These are phyloP conservation scores for Lithobates sylvaticus DNA, from an alignment of 2,797 vertebrate genomes.

Conservation along the genomic window DNA sequence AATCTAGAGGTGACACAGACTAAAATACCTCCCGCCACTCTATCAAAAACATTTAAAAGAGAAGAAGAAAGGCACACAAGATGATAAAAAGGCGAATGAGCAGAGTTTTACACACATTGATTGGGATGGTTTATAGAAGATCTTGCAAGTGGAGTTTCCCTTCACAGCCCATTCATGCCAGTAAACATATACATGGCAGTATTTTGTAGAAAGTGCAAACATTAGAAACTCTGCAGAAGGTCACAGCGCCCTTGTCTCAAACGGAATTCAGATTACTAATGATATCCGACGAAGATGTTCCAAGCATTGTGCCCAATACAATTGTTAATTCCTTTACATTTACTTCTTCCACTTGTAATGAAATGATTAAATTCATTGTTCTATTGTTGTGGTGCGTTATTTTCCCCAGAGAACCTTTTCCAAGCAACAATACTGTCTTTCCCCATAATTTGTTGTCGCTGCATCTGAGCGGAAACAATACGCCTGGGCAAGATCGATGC, in stretches of 20 bases:
- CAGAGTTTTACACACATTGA: no score
- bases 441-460: neutral
- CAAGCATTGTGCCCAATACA: slow-evolving; percentile 6
- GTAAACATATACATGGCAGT: neutral
- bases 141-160: neutral
- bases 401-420: neutral
- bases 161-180: neutral
- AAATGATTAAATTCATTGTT: slow-evolving; percentile 24
- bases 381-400: neutral
- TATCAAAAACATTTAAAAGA: no score
- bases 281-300: neutral
- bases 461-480: neutral
- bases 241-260: slow-evolving; percentile 57
- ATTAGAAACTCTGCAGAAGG: slow-evolving; percentile 43
- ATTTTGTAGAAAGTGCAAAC: neutral
- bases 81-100: no score
- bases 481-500: neutral
- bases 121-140: neutral
- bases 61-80: no score
- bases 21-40: no score
- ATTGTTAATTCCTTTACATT: slow-evolving; percentile 57
- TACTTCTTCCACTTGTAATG: slow-evolving; percentile 24
- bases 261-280: slow-evolving; percentile 21
- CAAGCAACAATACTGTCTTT: neutral
- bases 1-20: no score